Evolutionary conservation across 2,113 vertebrate species (phyloP).

Genomic region (Chlorodrepanis virens): DNA sequence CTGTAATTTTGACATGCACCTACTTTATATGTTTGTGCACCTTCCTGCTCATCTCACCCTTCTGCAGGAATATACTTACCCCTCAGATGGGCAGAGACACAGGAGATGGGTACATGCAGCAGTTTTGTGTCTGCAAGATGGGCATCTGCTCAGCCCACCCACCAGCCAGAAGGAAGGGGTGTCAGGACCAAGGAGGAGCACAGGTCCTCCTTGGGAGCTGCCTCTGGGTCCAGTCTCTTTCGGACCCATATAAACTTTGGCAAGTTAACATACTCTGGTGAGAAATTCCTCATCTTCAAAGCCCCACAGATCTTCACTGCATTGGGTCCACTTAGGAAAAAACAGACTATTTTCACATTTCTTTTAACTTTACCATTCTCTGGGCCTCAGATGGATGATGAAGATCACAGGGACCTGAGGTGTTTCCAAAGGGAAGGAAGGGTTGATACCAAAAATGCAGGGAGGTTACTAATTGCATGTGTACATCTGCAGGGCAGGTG

Average conservation of each 20-base stretch:
- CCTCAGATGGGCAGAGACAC: not conserved
- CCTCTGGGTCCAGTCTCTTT: not conserved
- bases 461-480: not conserved
- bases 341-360: not conserved
- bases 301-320: not conserved
- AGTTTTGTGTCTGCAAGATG: not conserved
- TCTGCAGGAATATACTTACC: accelerated
- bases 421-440: not conserved
- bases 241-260: not conserved
- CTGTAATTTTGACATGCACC: not conserved
- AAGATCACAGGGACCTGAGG: not conserved
- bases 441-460: not conserved
- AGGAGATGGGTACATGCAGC: accelerated
- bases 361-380: not conserved
- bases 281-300: not conserved
- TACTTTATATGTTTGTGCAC: accelerated
- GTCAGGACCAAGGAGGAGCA: not conserved
- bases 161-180: not conserved
- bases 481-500: not conserved
- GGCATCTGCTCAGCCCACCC: not conserved
- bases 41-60: not conserved
- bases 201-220: accelerated
- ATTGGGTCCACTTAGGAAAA: not conserved
- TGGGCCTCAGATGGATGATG: not conserved
- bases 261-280: not conserved